Base-by-base conservation (phyloP, 2,797 vertebrate genomes). In the Carapus acus region DNA sequence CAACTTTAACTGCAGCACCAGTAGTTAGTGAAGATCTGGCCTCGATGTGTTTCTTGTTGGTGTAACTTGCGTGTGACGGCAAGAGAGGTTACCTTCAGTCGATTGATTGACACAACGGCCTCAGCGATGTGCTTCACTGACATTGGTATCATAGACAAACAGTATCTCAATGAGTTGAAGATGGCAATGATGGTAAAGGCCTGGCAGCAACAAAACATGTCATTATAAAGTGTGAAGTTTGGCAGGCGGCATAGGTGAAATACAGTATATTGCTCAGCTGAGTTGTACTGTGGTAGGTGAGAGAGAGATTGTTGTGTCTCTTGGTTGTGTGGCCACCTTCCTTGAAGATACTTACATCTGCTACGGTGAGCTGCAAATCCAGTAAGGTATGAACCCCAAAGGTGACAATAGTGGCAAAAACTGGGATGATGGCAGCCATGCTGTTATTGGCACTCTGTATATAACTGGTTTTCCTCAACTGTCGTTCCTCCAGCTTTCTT, bases 161-260 rank as follows among this genome's bases (percentile, higher is more conserved):
- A 77, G 73, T 92, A 88, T 70, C 81, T 85, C 89, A 92, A 78
- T 53, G 84, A 71, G 53, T 89, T 92, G 76, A 92, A 91, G 72
- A 90, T 76, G 60, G 88, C 78, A 2, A 91, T 90, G 64, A 86
- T 85, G 31, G 86, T 90, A 46, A 91, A 93, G 2, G 87, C 91
- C 91, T 92, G 54, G 17, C 40, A 42, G 54, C 8, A 40, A 61
- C 31, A 29, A n/a, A n/a, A n/a, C n/a, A n/a, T n/a, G n/a, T n/a
- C n/a, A n/a, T n/a, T n/a, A n/a, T n/a, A n/a, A n/a, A n/a, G n/a
- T n/a, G n/a, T n/a, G n/a, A n/a, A n/a, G n/a, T n/a, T n/a, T n/a
- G n/a, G n/a, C n/a, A n/a, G n/a, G n/a, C n/a, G n/a, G n/a, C n/a
- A n/a, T n/a, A n/a, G n/a, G n/a, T n/a, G n/a, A n/a, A n/a, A n/a